A percentile compares a stretch with the other conserved stretches of the same genome.
Conservation (phyloP, 2,113 vertebrate species). For the Periophthalmus modestus region DNA sequence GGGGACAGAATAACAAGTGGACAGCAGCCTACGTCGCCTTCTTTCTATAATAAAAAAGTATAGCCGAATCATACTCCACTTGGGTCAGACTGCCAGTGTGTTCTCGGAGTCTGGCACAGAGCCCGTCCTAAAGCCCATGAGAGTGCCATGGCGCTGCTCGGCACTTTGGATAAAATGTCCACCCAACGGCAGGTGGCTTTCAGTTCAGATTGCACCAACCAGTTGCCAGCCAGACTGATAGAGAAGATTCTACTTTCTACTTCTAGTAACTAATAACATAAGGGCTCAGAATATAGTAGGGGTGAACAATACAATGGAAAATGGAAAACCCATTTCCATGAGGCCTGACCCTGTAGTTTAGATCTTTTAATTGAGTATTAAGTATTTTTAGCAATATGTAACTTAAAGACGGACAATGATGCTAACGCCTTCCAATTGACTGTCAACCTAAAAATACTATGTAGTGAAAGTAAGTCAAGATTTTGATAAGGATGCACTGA, state of each 20-base stretch:
- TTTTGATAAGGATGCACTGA: too few relatives aligned
- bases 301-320: too few relatives aligned
- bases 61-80: not conserved
- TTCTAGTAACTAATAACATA: not conserved
- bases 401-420: too few relatives aligned
- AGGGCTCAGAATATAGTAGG: not conserved
- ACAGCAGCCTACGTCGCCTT: not conserved
- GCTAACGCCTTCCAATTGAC: too few relatives aligned
- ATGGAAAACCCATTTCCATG: too few relatives aligned
- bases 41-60: not conserved
- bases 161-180: constrained; percentile 33
- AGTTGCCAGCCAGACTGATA: constrained; percentile 11
- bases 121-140: constrained; percentile 33
- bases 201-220: constrained; percentile 10
- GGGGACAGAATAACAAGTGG: constrained; percentile 14
- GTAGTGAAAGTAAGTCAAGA: too few relatives aligned
- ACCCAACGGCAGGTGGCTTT: constrained; percentile 14
- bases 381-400: too few relatives aligned
- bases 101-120: constrained; percentile 31
- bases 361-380: too few relatives aligned
- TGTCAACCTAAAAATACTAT: too few relatives aligned
- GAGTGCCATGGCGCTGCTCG: constrained; percentile 12
- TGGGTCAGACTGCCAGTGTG: constrained; percentile 17
- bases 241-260: not conserved
- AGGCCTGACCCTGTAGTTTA: too few relatives aligned